phyloP scores from a whole-genome alignment of 2,797 vertebrate species.

The Muraenolepis orangiensis region DNA sequence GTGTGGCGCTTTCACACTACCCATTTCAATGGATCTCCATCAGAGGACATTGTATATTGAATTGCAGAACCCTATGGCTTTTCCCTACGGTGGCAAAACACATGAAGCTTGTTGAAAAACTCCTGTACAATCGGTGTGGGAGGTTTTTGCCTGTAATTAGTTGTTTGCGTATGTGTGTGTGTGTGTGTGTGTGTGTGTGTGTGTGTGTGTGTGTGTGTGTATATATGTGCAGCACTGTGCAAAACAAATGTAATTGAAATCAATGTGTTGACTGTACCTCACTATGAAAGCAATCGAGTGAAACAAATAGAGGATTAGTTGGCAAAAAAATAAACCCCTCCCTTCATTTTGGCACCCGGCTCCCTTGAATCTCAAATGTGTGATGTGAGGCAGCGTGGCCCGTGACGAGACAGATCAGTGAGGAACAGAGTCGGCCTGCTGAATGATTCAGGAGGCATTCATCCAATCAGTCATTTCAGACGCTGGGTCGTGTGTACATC shows the following conservation, averaged over 20 bases:
- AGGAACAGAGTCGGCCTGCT: constrained; percentile 53
- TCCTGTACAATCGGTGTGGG: not conserved
- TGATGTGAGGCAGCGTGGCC: constrained; percentile 58
- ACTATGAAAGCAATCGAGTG: constrained; percentile 28
- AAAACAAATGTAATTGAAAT: constrained; percentile 29
- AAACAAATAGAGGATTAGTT: constrained; percentile 48
- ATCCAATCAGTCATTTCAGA: constrained; percentile 53
- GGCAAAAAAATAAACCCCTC: constrained; percentile 37
- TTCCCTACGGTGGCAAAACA: not conserved
- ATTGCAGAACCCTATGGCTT: not conserved
- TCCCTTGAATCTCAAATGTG: constrained; percentile 60
- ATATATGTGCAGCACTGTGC: not conserved
- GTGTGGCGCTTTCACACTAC: not conserved
- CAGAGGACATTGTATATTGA: not conserved
- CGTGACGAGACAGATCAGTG: constrained; percentile 39
- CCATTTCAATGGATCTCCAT: not conserved
- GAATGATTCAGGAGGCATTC: constrained; percentile 69
- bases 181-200: constrained; percentile 1
- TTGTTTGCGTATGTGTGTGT: not conserved
- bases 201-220: not conserved
- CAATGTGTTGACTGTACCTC: constrained; percentile 18
- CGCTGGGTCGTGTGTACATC: constrained; percentile 54
- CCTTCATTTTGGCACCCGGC: constrained; percentile 34
- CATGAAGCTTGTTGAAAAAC: not conserved
- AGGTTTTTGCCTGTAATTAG: not conserved